A percentile compares a stretch with the other conserved stretches of the same genome.
Evolutionary conservation across 2,113 vertebrate genomes (phyloP).

Genomic region (Equus przewalskii): DNA sequence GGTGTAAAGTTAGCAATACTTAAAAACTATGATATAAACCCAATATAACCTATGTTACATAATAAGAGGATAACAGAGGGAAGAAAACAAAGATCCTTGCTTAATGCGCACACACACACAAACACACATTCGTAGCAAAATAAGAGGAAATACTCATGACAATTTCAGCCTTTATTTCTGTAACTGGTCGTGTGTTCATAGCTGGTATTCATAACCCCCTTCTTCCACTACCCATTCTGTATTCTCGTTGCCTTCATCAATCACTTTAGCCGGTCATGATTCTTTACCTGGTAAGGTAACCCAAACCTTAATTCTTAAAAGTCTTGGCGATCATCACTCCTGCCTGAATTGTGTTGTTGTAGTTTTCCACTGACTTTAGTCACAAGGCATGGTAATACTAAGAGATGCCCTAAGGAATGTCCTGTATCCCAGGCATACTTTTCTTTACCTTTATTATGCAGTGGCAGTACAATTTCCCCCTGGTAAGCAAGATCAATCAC

Average conservation of each 20-base stretch:
- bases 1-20: neutral
- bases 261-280: neutral
- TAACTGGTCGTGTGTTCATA: too few relatives aligned
- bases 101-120: neutral
- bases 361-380: too few relatives aligned
- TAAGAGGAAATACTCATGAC: neutral
- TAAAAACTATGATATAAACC: neutral
- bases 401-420: too few relatives aligned
- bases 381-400: too few relatives aligned
- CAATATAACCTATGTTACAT: neutral
- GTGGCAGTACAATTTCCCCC: too few relatives aligned
- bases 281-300: neutral
- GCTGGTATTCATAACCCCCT: too few relatives aligned
- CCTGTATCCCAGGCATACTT: too few relatives aligned
- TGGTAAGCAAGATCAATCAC: too few relatives aligned
- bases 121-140: neutral
- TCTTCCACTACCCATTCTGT: too few relatives aligned
- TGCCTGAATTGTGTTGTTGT: neutral
- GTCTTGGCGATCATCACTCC: neutral
- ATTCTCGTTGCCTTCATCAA: neutral
- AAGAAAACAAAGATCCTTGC: neutral
- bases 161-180: neutral
- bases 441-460: too few relatives aligned
- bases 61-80: neutral
- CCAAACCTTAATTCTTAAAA: neutral